These are phyloP conservation scores for Cataglyphis cursor DNA, from an alignment of 2,888 invertebrate genomes.

Conservation along the genomic window DNA sequence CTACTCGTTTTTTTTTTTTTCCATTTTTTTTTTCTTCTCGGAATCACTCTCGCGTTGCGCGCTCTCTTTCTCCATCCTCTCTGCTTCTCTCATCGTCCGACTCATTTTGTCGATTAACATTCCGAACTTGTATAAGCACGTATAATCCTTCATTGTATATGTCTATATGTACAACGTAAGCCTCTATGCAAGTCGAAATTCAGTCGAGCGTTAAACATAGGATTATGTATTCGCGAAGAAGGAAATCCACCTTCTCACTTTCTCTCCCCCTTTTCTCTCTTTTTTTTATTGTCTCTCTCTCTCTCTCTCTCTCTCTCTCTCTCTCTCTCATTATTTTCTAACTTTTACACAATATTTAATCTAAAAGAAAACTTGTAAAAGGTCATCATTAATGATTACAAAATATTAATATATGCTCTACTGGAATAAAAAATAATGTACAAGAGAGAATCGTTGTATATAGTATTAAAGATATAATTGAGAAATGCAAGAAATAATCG, in stretches of 20 bases:
- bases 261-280: neutral
- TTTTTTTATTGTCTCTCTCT: neutral
- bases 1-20: conserved; percentile 37
- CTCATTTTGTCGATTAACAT: conserved; percentile 58
- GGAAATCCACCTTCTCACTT: conserved; percentile 32
- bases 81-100: conserved; percentile 41
- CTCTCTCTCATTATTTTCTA: neutral
- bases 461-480: conserved; percentile 22
- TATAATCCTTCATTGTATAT: conserved; percentile 43
- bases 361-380: conserved; percentile 28
- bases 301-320: neutral
- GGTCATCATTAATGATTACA: conserved; percentile 49
- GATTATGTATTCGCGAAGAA: conserved; percentile 72
- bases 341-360: neutral
- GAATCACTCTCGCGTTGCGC: conserved; percentile 17
- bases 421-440: neutral
- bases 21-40: conserved; percentile 17
- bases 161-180: conserved; percentile 47
- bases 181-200: conserved; percentile 44
- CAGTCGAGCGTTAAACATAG: conserved; percentile 71
- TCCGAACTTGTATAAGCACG: conserved; percentile 53
- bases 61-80: conserved; percentile 8
- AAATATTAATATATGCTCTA: neutral
- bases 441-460: too few relatives aligned
- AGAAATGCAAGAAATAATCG: conserved; percentile 16